Percentiles rank a stretch among this genome's conserved stretches.
phyloP scores from a whole-genome alignment of 92 coral and sea anemone genomes.

The Epizoanthus ramosus region DNA sequence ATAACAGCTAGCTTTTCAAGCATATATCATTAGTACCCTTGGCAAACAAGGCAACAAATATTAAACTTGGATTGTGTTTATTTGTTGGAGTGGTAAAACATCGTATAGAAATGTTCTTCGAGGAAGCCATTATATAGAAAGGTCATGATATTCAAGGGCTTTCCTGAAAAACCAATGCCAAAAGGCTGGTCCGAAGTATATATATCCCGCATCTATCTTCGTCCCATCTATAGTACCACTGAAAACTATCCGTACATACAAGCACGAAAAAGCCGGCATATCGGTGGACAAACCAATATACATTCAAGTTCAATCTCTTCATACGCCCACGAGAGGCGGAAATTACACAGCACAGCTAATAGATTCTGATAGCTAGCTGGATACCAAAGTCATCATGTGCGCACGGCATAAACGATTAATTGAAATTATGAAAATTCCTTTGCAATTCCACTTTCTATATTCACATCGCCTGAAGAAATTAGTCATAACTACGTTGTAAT shows the following conservation, averaged over 20 bases:
- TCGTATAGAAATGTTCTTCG: background rate
- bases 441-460: conserved; percentile 17
- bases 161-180: background rate
- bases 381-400: conserved; percentile 8
- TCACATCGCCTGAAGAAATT: background rate
- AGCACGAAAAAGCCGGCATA: conserved; percentile 17
- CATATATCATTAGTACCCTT: background rate
- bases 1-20: background rate
- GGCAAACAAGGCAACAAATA: conserved; percentile 28
- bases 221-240: background rate
- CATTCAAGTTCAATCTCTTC: background rate
- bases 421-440: conserved; percentile 6
- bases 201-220: background rate
- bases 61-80: background rate
- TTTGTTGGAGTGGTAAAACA: conserved; percentile 20
- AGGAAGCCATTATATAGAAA: background rate
- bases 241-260: conserved; percentile 11
- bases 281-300: conserved; percentile 31
- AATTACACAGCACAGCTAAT: conserved; percentile 32
- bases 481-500: background rate
- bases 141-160: background rate
- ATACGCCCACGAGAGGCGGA: conserved; percentile 44
- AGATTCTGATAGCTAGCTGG: conserved; percentile 36
- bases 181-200: background rate
- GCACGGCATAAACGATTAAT: conserved; percentile 8